phyloP scores from a whole-genome alignment of 2,888 invertebrate genomes.

The Catocala sponsa region DNA sequence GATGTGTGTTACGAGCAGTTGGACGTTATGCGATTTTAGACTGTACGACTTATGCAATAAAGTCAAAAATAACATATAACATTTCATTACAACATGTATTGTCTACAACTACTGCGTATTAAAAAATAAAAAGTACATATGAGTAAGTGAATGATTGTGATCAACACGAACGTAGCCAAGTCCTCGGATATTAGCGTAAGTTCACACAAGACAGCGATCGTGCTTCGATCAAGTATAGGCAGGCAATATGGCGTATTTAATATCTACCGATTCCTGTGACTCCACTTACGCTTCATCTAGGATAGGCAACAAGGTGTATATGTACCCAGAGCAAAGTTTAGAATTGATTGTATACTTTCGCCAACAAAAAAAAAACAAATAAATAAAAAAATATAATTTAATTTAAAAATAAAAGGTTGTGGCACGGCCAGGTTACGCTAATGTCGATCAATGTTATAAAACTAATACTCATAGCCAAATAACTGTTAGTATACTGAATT shows the following conservation, averaged over 20 bases:
- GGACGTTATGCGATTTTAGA: conserved; percentile 51
- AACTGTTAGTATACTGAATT: conserved; percentile 50
- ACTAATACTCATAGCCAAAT: conserved; percentile 56
- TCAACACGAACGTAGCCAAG: conserved; percentile 38
- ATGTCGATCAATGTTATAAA: conserved; percentile 44
- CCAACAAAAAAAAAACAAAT: conserved; percentile 20
- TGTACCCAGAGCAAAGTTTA: conserved; percentile 18
- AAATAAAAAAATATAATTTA: conserved; percentile 1
- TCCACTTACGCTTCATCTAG: conserved; percentile 7
- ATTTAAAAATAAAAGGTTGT: conserved; percentile 6
- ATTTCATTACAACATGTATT: conserved; percentile 25
- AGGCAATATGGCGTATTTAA: conserved; percentile 37
- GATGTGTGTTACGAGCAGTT: conserved; percentile 58
- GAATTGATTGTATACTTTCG: conserved; percentile 11
- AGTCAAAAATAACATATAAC: conserved; percentile 51
- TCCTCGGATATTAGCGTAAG: conserved; percentile 1
- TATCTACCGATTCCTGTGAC: too few relatives aligned
- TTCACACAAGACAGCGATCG: conserved; percentile 16
- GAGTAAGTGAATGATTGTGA: conserved; percentile 45
- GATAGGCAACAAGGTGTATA: conserved; percentile 16
- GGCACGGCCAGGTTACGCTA: conserved; percentile 40
- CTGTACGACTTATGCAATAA: conserved; percentile 33
- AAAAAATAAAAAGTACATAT: conserved; percentile 34
- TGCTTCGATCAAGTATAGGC: conserved; percentile 24
- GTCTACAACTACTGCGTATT: conserved; percentile 45